phyloP scores from a whole-genome alignment of 1,140 invertebrate genomes.

The Meloidogyne chitwoodi region DNA sequence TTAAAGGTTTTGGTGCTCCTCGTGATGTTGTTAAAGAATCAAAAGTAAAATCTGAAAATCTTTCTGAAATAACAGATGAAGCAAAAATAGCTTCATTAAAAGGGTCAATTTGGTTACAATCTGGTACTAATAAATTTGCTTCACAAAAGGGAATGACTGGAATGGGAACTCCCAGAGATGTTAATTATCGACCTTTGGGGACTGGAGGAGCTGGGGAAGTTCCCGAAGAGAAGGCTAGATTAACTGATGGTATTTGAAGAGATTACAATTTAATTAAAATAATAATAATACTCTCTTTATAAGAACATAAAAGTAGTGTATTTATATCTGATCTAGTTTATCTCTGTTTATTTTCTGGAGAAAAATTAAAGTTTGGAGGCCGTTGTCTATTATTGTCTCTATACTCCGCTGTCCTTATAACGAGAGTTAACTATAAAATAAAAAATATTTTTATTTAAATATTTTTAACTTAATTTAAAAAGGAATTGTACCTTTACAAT shows the following conservation, averaged over 20 bases:
- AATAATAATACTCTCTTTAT: not conserved
- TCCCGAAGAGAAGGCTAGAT: constrained; percentile 57
- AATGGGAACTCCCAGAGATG: constrained; percentile 44
- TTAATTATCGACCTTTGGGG: constrained; percentile 59
- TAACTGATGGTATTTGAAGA: constrained; percentile 49
- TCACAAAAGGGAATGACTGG: constrained; percentile 58
- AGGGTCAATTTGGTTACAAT: constrained; percentile 58
- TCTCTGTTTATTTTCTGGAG: too few species aligned
- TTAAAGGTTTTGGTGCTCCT: constrained; percentile 54
- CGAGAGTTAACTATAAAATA: too few species aligned
- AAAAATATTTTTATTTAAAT: not conserved
- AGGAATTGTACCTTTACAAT: constrained; percentile 59
- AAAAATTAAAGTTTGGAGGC: too few species aligned
- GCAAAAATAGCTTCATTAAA: constrained; percentile 56
- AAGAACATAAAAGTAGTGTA: too few species aligned
- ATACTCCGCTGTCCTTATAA: too few species aligned
- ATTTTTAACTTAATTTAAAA: too few species aligned
- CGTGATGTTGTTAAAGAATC: constrained; percentile 55
- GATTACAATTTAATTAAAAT: not conserved
- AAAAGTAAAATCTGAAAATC: constrained; percentile 28
- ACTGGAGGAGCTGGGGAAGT: constrained; percentile 59
- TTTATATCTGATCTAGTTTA: too few species aligned
- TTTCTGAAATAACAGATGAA: constrained; percentile 55
- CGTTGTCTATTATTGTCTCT: too few species aligned
- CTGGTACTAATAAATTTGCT: constrained; percentile 60